phyloP scores from a whole-genome alignment of 2,113 vertebrate genomes.

The Leuciscus idus region DNA sequence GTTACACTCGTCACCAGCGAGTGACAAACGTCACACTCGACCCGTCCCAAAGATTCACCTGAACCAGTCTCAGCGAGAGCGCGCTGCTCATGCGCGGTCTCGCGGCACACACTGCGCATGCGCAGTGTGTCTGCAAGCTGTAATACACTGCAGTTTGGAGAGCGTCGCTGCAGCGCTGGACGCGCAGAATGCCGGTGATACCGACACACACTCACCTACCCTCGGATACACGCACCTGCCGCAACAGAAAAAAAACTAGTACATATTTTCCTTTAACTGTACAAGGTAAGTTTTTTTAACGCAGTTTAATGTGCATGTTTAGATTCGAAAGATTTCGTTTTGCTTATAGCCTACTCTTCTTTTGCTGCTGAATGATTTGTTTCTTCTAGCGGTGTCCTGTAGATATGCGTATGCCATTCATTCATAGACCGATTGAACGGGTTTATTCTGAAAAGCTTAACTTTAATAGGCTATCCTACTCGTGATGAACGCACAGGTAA shows the following conservation, averaged over 20 bases:
- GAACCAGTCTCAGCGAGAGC: background rate
- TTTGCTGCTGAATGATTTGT: background rate
- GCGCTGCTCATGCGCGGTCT: background rate
- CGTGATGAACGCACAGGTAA: background rate
- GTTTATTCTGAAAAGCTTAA: background rate
- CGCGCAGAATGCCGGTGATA: slow-evolving; percentile 21
- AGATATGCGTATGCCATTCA: background rate
- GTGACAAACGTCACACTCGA: background rate
- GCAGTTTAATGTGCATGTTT: background rate
- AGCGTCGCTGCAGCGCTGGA: slow-evolving; percentile 29
- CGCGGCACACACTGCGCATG: background rate
- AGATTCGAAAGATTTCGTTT: background rate
- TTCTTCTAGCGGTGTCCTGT: background rate
- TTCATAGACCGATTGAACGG: background rate
- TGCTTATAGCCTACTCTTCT: background rate
- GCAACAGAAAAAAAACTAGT: background rate
- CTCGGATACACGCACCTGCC: slow-evolving; percentile 27
- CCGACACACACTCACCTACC: slow-evolving; percentile 26
- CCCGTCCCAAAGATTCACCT: slow-evolving; percentile 15
- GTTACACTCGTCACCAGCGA: background rate
- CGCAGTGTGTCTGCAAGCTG: background rate
- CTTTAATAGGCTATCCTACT: background rate
- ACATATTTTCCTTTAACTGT: background rate
- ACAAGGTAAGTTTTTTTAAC: slow-evolving; percentile 1
- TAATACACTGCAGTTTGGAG: slow-evolving; percentile 8